Evolutionary conservation across 2,797 vertebrate genomes (phyloP).

Genomic region (Eulemur albifrons): DNA sequence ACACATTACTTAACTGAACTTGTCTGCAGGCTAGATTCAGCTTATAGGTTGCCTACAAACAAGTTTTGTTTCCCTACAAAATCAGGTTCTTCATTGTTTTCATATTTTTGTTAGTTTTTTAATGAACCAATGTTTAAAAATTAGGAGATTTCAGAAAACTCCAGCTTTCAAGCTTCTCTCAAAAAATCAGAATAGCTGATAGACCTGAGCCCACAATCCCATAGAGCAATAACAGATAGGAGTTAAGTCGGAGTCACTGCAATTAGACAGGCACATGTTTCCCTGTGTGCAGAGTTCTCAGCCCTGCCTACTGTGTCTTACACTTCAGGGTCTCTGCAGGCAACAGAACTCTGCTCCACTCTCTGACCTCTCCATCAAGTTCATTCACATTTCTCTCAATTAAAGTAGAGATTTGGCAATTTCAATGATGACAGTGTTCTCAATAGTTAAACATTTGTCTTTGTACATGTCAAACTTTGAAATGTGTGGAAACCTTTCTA

Average conservation of each 20-base stretch:
- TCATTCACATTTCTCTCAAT: background rate
- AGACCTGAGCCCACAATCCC: background rate
- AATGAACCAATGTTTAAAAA: conserved; percentile 19
- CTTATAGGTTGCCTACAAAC: background rate
- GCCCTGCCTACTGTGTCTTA: background rate
- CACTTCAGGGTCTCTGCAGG: background rate
- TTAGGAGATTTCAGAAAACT: background rate
- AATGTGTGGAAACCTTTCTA: background rate
- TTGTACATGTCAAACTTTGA: background rate
- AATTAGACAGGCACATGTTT: background rate
- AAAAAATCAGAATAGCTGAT: background rate
- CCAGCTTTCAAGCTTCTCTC: background rate
- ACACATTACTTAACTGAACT: background rate
- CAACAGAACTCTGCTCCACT: background rate
- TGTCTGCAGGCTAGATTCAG: background rate
- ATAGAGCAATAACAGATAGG: background rate
- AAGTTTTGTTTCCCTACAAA: background rate
- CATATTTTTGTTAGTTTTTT: background rate
- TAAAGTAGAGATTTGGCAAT: background rate
- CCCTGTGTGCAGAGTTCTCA: background rate
- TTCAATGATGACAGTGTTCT: background rate
- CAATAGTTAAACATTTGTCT: background rate
- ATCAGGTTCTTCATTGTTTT: background rate
- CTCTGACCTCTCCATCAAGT: background rate
- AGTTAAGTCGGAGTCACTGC: background rate